Percentiles rank a stretch among this genome's conserved stretches.
These are phyloP conservation scores for Petaurus breviceps DNA, from an alignment of 2,113 vertebrate species.

Conservation along the genomic window DNA sequence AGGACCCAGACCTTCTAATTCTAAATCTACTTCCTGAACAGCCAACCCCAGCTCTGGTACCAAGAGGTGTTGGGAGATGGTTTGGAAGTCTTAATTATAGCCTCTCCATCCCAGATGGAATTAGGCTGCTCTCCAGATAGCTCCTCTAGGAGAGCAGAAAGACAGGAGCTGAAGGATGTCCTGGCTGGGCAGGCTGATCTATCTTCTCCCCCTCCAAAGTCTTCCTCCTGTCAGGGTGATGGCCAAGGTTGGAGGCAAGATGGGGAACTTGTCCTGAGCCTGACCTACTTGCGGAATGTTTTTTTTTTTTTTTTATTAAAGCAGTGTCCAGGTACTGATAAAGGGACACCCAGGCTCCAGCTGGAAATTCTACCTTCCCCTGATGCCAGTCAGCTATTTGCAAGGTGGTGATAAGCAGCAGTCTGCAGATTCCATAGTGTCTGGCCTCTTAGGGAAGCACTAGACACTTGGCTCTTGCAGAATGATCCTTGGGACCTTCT, in stretches of 20 bases:
- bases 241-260: neutral
- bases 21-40: neutral
- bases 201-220: neutral
- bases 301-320: neutral
- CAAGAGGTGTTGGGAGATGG: neutral
- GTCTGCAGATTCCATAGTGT: neutral
- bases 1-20: neutral
- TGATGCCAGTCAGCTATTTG: neutral
- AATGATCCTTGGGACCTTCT: neutral
- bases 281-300: neutral
- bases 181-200: neutral
- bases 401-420: neutral
- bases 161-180: neutral
- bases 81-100: neutral
- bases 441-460: neutral
- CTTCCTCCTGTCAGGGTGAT: neutral
- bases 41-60: neutral
- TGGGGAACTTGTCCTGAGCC: neutral
- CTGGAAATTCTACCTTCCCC: neutral
- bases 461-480: neutral
- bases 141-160: neutral
- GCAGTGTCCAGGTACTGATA: neutral
- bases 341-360: neutral
- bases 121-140: neutral
- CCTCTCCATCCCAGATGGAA: neutral